Evolutionary conservation across 2,888 invertebrate species (phyloP).

Genomic region (Papilio protenor): DNA sequence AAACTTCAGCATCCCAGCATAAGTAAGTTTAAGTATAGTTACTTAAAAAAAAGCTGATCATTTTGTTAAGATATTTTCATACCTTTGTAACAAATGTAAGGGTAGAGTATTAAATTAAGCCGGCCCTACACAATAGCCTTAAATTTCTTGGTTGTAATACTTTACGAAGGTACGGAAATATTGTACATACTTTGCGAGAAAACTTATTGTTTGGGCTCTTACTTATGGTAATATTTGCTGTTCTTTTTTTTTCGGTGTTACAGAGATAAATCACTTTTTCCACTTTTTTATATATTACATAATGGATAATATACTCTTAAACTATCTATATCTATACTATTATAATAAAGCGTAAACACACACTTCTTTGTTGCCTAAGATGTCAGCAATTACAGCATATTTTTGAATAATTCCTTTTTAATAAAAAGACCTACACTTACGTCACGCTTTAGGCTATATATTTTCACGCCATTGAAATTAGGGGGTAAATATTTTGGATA

Average conservation of each 20-base stretch:
- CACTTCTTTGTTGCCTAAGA: too few relatives aligned
- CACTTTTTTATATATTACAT: neutral
- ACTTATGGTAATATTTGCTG: conserved; percentile 12
- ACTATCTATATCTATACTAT: too few relatives aligned
- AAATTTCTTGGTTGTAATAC: conserved; percentile 11
- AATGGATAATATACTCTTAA: too few relatives aligned
- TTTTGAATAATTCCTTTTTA: too few relatives aligned
- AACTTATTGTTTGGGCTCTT: conserved; percentile 10
- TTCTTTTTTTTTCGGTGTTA: neutral
- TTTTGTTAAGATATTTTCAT: neutral
- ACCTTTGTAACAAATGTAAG: neutral
- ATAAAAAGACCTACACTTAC: too few relatives aligned
- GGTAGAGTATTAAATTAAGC: neutral
- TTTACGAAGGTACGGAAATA: conserved; percentile 18
- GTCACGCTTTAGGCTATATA: too few relatives aligned
- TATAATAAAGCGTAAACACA: too few relatives aligned
- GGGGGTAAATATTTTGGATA: too few relatives aligned
- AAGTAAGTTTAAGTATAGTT: neutral
- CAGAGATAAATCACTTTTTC: neutral
- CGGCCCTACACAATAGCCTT: conserved; percentile 6
- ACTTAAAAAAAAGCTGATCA: neutral
- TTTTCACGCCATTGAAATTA: too few relatives aligned
- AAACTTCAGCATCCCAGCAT: neutral
- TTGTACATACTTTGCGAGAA: neutral
- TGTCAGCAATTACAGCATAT: too few relatives aligned